These are phyloP conservation scores for Theonella swinhoei DNA, from an alignment of 37 sponge, comb jelly and placozoan genomes.

Conservation along the genomic window DNA sequence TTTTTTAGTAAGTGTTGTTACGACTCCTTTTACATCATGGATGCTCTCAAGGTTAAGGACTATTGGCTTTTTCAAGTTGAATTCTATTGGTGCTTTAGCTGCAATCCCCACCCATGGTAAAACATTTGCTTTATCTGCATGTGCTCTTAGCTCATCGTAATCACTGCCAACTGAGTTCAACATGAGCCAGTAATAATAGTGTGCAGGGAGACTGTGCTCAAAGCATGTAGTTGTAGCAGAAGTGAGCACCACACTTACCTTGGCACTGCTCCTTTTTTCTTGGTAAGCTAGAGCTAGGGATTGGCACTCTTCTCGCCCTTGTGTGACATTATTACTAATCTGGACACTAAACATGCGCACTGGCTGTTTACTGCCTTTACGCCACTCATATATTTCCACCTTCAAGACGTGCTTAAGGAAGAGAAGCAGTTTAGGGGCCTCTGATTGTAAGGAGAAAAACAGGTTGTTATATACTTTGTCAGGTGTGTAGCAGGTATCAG, in stretches of 20 bases:
- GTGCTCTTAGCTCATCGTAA: slow-evolving; percentile 6
- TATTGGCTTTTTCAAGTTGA: not conserved
- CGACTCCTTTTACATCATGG: not conserved
- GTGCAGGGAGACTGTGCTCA: not conserved
- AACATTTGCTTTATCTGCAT: slow-evolving; percentile 30
- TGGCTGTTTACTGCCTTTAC: not conserved
- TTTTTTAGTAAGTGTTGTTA: no score
- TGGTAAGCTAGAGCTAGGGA: not conserved
- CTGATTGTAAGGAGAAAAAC: slow-evolving; percentile 46
- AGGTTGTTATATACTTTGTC: slow-evolving; percentile 37
- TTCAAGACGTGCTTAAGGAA: slow-evolving; percentile 60
- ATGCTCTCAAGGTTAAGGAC: not conserved
- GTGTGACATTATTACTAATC: not conserved
- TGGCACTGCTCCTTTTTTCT: not conserved
- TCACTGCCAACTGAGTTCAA: slow-evolving; percentile 53
- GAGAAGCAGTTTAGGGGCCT: slow-evolving; percentile 56
- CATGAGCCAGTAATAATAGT: slow-evolving; percentile 55
- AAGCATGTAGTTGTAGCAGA: not conserved
- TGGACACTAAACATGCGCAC: not conserved
- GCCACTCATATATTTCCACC: slow-evolving; percentile 36
- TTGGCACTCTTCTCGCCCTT: not conserved
- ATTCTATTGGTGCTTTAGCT: slow-evolving; percentile 15
- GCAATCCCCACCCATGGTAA: slow-evolving; percentile 85
- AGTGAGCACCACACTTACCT: not conserved
- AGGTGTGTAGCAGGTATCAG: slow-evolving; percentile 5